phyloP scores from a whole-genome alignment of 2,888 invertebrate genomes.

The Ectemnius lituratus region DNA sequence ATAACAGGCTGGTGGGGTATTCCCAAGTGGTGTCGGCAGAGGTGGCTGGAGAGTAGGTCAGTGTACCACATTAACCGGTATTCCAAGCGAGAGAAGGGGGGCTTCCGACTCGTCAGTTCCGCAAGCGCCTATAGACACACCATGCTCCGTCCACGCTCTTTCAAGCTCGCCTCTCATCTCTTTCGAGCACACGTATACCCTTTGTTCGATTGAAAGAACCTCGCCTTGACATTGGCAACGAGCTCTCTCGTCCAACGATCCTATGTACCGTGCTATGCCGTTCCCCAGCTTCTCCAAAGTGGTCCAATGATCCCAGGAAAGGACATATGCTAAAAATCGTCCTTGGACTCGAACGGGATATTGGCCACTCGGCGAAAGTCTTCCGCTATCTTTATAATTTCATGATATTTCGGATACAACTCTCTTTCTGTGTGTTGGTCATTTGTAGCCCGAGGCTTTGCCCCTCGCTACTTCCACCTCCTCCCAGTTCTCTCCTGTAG shows the following conservation, averaged over 20 bases:
- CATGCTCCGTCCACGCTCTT: conserved; percentile 50
- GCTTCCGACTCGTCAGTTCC: conserved; percentile 74
- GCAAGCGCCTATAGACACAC: conserved; percentile 65
- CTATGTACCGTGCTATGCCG: not conserved
- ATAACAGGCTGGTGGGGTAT: conserved; percentile 60
- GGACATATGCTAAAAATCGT: conserved; percentile 11
- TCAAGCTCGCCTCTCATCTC: conserved; percentile 40
- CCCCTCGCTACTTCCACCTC: conserved; percentile 9
- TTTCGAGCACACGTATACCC: conserved; percentile 28
- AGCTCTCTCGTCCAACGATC: not conserved
- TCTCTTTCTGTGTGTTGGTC: not conserved
- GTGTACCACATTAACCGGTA: conserved; percentile 77
- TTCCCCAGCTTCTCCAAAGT: not conserved
- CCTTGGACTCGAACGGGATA: conserved; percentile 5
- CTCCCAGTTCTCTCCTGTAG: conserved; percentile 2
- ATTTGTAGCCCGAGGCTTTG: conserved; percentile 18
- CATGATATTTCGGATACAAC: conserved; percentile 25
- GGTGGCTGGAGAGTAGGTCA: conserved; percentile 75
- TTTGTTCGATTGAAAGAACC: conserved; percentile 28
- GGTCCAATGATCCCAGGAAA: conserved; percentile 12
- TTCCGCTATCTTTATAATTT: conserved; percentile 21
- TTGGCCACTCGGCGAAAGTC: conserved; percentile 34
- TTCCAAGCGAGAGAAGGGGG: conserved; percentile 57
- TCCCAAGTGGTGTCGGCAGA: conserved; percentile 53
- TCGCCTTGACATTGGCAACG: conserved; percentile 1